phyloP scores from a whole-genome alignment of 2,888 invertebrate genomes.

The Aethes cnicana region DNA sequence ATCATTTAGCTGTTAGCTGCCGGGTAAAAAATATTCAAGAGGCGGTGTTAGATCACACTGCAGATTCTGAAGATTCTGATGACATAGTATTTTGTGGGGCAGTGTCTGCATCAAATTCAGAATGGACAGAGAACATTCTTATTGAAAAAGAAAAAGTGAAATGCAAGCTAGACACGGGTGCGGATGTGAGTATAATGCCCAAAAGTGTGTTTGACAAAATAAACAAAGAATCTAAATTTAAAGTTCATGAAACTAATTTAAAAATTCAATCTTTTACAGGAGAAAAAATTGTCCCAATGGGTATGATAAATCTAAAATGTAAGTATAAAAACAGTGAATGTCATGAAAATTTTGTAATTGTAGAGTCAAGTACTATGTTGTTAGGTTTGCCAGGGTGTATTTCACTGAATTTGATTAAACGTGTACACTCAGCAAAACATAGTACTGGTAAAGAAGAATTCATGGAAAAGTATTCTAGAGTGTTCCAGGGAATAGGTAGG shows the following conservation, averaged over 20 bases:
- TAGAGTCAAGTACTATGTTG: not conserved
- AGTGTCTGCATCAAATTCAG: too few species aligned
- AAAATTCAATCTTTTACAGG: slow-evolving; percentile 1
- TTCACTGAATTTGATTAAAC: not conserved
- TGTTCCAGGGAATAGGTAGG: slow-evolving; percentile 2
- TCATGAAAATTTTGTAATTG: slow-evolving; percentile 6
- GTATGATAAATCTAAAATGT: slow-evolving; percentile 1
- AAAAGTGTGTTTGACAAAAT: not conserved
- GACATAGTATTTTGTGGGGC: too few species aligned
- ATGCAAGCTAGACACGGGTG: slow-evolving; percentile 1
- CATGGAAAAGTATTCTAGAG: not conserved
- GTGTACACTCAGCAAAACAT: not conserved
- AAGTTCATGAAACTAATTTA: not conserved
- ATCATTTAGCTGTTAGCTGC: slow-evolving; percentile 4
- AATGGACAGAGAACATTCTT: too few species aligned
- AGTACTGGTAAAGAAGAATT: not conserved
- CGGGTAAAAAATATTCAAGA: not conserved
- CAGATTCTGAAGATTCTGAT: too few species aligned
- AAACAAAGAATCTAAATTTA: not conserved
- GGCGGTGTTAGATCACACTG: too few species aligned
- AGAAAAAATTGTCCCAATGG: not conserved
- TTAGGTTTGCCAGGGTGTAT: slow-evolving; percentile 1
- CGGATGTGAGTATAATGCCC: slow-evolving; percentile 4
- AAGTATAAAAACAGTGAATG: not conserved
- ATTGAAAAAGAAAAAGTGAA: too few species aligned